phyloP scores from a whole-genome alignment of 2,888 invertebrate genomes.

The Cryptus viduatorius region DNA sequence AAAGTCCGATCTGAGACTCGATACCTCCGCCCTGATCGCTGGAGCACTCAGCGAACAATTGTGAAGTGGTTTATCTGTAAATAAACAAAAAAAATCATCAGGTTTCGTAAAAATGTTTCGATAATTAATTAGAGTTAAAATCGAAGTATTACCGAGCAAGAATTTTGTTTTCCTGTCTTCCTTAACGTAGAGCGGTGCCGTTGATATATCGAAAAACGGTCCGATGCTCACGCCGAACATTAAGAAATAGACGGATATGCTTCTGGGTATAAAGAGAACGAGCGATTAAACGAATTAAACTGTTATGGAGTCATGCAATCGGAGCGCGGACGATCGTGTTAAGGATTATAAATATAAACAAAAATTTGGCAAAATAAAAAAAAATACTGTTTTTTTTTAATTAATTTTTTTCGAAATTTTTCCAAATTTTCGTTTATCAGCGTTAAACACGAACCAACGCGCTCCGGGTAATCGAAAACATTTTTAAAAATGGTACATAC shows the following conservation, averaged over 20 bases:
- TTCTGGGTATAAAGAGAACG: constrained; percentile 83
- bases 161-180: constrained; percentile 83
- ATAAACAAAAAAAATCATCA: constrained; percentile 14
- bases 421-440: too few species aligned
- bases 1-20: constrained; percentile 93
- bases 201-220: constrained; percentile 90
- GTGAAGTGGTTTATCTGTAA: constrained; percentile 89
- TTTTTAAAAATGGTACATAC: constrained; percentile 87
- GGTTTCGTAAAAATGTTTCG: background rate
- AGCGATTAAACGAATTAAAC: background rate
- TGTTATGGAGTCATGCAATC: background rate
- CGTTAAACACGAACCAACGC: background rate
- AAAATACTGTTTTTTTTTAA: too few species aligned
- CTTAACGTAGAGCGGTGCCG: constrained; percentile 81
- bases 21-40: constrained; percentile 93
- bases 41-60: constrained; percentile 91
- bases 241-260: constrained; percentile 91
- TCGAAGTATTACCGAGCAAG: constrained; percentile 76
- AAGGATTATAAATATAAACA: background rate
- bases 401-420: too few species aligned
- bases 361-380: too few species aligned
- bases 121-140: constrained; percentile 28
- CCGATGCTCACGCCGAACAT: constrained; percentile 92
- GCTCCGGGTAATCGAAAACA: background rate
- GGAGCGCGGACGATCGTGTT: background rate